These are phyloP conservation scores for Eira barbara DNA, from an alignment of 2,113 vertebrate genomes.

Conservation along the genomic window DNA sequence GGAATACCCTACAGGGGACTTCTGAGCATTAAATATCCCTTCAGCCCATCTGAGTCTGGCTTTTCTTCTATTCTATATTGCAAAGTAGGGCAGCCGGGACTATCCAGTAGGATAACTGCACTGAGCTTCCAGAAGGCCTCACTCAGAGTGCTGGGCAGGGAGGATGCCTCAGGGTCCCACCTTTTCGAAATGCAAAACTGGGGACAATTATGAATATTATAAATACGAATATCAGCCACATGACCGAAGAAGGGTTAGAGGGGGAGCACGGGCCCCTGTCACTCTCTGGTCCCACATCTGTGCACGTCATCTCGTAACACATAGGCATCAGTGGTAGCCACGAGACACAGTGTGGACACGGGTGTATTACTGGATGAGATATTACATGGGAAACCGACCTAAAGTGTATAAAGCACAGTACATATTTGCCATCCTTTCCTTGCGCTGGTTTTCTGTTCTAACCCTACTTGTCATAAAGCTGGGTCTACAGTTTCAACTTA, in stretches of 20 bases:
- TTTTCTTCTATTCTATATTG: background rate
- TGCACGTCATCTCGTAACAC: background rate
- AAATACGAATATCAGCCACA: background rate
- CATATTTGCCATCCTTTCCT: background rate
- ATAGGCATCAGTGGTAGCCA: too few species aligned
- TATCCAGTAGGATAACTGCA: background rate
- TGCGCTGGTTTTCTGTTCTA: background rate
- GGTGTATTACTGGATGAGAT: background rate
- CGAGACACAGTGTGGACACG: fast-evolving
- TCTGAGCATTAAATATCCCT: background rate
- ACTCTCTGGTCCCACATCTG: background rate
- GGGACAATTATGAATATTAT: background rate
- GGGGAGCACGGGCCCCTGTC: background rate
- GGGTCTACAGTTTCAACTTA: background rate
- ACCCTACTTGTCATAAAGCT: background rate
- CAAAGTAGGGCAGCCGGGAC: background rate
- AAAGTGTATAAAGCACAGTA: background rate
- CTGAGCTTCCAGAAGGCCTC: background rate
- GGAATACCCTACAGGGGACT: background rate
- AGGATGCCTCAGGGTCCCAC: background rate
- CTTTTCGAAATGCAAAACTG: background rate
- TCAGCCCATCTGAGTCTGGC: background rate
- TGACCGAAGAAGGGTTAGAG: too few species aligned
- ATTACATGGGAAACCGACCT: background rate
- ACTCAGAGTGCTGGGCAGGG: background rate